Conservation (phyloP, 2,113 vertebrate genomes). For the Procavia capensis region DNA sequence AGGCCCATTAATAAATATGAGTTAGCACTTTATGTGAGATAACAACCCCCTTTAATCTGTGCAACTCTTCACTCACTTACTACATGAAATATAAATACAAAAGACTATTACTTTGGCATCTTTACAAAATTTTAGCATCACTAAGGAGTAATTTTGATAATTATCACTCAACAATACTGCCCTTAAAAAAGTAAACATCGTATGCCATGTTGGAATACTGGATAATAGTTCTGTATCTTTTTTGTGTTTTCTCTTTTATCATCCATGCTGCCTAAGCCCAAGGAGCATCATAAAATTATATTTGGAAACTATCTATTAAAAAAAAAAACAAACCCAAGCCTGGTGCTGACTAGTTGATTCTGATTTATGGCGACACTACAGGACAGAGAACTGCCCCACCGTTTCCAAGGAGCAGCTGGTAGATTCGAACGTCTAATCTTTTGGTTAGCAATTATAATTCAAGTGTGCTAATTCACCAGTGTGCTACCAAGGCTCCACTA, state of each 20-base stretch:
- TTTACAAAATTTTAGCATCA: not conserved
- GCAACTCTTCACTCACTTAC: not conserved
- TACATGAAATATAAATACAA: not conserved
- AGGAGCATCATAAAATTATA: not conserved
- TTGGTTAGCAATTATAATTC: too few species aligned
- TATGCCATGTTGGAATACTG: not conserved
- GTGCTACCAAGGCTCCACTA: too few species aligned
- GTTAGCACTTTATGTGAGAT: not conserved
- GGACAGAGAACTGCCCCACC: too few species aligned
- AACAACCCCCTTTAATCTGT: not conserved
- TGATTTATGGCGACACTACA: too few species aligned
- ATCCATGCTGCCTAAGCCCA: not conserved
- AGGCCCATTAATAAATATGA: not conserved
- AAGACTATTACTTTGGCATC: not conserved
- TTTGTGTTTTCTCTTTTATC: not conserved
- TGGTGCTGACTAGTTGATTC: too few species aligned
- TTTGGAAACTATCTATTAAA: not conserved
- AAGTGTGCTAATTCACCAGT: too few species aligned
- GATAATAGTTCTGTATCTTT: not conserved
- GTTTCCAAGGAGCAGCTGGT: too few species aligned
- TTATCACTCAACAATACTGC: not conserved
- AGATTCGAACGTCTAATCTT: too few species aligned
- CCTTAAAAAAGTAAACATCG: not conserved
- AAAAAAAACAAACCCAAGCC: too few species aligned
- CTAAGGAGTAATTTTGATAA: not conserved